Base-by-base conservation (phyloP, 2,797 vertebrate genomes). In the Meda fulgida region DNA sequence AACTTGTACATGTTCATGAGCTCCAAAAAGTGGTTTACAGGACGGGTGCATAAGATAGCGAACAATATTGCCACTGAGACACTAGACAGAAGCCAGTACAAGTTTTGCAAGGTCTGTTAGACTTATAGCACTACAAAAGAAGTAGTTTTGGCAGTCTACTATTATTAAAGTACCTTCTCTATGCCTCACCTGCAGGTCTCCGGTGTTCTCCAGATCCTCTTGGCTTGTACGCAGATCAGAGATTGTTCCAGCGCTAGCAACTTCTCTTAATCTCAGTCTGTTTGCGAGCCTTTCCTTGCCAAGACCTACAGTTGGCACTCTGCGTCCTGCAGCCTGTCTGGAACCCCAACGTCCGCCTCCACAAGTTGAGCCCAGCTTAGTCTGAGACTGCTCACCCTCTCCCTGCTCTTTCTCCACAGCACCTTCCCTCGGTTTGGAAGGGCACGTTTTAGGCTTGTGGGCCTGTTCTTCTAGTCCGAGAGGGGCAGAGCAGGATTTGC, bases 161-260 rank as follows among this genome's bases (percentile, higher is more conserved):
- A 1, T 5, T 40, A 4, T 7, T 29, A 48, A 75, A 19, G 34
- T 38, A 34, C 11, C 29, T 60, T 67, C n/a, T 84, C 65, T 71
- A 29, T 43, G 36, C 23, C 89, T 93, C 89, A 99, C 98, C 97
- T 99, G 98, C 79, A 99, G 90, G 70, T 99, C 97, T 80, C 99
- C 97, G 92, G 97, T 94, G 36, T 94, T 95, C 83, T 97, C 97
- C 70, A 97, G 88, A 73, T 92, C 93, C 66, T 94, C 95, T 51
- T 93, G 94, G 84, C 95, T 97, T 89, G 97, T 93, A 89, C 98
- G 92, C 91, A 98, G 95, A 93, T 97, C 96, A 16, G 97, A 95
- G 94, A 97, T 96, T 93, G 97, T 96, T 92, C 98, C 96, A 88
- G 97, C 93, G 29, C 96, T 96, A 91, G 97, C 95, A 84, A 96